phyloP scores from a whole-genome alignment of 2,113 vertebrate species.

The Capricornis sumatraensis region DNA sequence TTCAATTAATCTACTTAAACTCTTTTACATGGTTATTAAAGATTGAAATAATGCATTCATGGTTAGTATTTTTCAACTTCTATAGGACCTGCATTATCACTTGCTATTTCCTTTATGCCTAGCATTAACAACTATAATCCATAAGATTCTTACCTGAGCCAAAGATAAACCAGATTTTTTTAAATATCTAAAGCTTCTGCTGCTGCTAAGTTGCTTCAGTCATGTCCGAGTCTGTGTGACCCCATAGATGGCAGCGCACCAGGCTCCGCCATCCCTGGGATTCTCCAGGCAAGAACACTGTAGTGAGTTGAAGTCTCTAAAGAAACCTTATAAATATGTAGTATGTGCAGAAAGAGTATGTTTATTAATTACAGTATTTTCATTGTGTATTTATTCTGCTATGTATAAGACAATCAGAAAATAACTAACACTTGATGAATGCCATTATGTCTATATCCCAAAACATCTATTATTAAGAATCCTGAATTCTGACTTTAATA shows the following conservation, averaged over 20 bases:
- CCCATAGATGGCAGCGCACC: rapidly evolving
- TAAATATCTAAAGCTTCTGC: not conserved
- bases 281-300: too few species aligned
- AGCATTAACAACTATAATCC: not conserved
- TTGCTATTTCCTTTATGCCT: not conserved
- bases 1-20: not conserved
- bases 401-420: not conserved
- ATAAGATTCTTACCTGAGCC: not conserved
- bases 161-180: not conserved
- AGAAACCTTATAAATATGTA: not conserved
- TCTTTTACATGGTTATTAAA: not conserved
- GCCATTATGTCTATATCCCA: not conserved
- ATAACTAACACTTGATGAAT: not conserved
- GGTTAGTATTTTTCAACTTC: not conserved
- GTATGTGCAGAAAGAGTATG: not conserved
- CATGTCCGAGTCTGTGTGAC: rapidly evolving
- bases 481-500: not conserved
- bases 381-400: not conserved
- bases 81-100: not conserved
- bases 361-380: not conserved
- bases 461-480: not conserved
- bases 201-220: rapidly evolving
- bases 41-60: not conserved
- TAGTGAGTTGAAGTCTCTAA: not conserved
- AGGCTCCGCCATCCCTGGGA: too few species aligned